Base-by-base conservation (phyloP, 2,113 vertebrate genomes). In the Delphinus delphis region DNA sequence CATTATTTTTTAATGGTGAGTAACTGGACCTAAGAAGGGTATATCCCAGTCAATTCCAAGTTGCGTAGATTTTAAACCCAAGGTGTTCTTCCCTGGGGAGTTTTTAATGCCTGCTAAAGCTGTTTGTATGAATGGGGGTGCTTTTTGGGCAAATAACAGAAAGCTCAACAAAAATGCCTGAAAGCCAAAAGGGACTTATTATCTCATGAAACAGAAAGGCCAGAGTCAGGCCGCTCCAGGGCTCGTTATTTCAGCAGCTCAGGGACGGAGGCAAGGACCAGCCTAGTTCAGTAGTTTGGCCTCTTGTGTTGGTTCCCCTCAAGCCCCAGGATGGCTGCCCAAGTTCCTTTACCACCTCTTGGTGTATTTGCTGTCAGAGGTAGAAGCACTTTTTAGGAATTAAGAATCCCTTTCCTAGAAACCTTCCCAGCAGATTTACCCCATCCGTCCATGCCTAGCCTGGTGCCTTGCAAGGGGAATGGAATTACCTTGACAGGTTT, bases 1-100 rank as follows among this genome's bases (percentile, higher is more conserved):
- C 99, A 99, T 96, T 99, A 98, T 96, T 99, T 99, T 98, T 98
- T 99, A 94, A 99, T 99, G 99, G 99, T 99, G 97, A 98, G 98
- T 96, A 36, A 47, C 62, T 76, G 58, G 90, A 33, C 2, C 26
- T 17, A 20, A 53, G 68, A 11, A 53, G n/a, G 65, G 71, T 70
- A 17, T 36, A 7, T 6, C 84, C 81, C 73, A 73, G 0, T 17
- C 18, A 92, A 23, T 93, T 47, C 17, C 86, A 86, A 50, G 36
- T 23, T 76, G 38, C 7, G 53, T 31, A 26, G 15, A 9, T 95
- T 98, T 74, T 63, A 87, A 88, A 11, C 44, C 76, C 20, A 47
- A 50, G 47, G 13, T 67, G 31, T 2, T 70, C 63, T 71, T 60
- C 79, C 68, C 87, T 4, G 80, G 50, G 38, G n/a, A 23, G 8